Percentiles rank a stretch among this genome's conserved stretches.
These are phyloP conservation scores for Rhopalosiphum maidis DNA, from an alignment of 1,140 invertebrate genomes.

Conservation along the genomic window DNA sequence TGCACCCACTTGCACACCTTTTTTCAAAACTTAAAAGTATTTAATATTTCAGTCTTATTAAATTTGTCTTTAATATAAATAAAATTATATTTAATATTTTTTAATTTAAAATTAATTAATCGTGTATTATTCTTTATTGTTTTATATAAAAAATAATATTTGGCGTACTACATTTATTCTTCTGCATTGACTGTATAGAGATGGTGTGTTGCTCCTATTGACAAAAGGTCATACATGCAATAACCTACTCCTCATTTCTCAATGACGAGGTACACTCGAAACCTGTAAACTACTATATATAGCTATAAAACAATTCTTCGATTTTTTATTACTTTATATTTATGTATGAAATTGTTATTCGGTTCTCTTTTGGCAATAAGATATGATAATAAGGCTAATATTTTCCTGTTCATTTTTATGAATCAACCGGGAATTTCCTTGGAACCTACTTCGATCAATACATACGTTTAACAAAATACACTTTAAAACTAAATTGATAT, in stretches of 20 bases:
- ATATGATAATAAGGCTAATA: neutral
- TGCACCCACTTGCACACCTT: too few species aligned
- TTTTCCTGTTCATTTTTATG: neutral
- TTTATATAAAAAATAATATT: neutral
- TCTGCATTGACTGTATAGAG: neutral
- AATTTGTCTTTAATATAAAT: too few species aligned
- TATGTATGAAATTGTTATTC: neutral
- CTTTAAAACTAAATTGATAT: neutral
- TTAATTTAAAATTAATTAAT: neutral
- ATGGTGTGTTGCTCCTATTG: neutral
- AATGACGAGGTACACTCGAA: neutral
- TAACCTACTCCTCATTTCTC: neutral
- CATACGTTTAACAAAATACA: neutral
- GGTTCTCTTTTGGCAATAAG: neutral
- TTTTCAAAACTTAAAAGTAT: too few species aligned
- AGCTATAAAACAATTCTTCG: neutral
- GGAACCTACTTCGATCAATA: neutral
- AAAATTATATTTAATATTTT: neutral
- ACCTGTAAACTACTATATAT: neutral
- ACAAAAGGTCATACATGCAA: neutral
- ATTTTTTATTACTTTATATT: neutral
- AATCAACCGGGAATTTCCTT: neutral
- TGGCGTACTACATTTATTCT: neutral
- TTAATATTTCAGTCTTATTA: too few species aligned
- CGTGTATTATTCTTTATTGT: neutral